Evolutionary conservation across 2,113 vertebrate genomes (phyloP).

Genomic region (Platysternon megacephalum): DNA sequence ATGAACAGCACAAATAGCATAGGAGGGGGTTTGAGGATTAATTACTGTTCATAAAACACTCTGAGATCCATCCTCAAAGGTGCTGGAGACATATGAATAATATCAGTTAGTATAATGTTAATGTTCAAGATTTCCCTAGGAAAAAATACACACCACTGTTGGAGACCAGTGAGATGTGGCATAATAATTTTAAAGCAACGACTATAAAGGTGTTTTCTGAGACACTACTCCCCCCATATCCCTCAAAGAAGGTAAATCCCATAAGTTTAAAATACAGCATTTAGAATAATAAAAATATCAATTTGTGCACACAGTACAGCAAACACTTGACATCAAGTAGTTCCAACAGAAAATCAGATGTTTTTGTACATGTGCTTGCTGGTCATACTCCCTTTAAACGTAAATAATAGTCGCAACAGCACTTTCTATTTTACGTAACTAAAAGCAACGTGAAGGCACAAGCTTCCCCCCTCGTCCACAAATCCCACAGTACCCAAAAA

Average conservation of each 20-base stretch:
- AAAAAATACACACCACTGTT: fast-evolving
- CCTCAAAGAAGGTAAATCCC: background rate
- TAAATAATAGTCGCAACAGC: background rate
- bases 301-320: fast-evolving
- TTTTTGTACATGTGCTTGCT: background rate
- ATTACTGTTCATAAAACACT: background rate
- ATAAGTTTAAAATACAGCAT: background rate
- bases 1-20: background rate
- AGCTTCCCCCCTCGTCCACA: background rate
- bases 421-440: background rate
- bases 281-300: fast-evolving
- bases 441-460: background rate
- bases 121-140: background rate
- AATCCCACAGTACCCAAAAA: fast-evolving
- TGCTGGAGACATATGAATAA: background rate
- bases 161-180: fast-evolving
- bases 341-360: background rate
- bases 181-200: background rate
- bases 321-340: background rate
- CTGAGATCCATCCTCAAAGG: background rate
- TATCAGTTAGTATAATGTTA: background rate
- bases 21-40: background rate
- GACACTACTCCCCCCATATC: background rate
- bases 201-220: background rate
- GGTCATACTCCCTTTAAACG: background rate